Conservation (phyloP, 2,797 vertebrate species). For the Selene dorsalis region DNA sequence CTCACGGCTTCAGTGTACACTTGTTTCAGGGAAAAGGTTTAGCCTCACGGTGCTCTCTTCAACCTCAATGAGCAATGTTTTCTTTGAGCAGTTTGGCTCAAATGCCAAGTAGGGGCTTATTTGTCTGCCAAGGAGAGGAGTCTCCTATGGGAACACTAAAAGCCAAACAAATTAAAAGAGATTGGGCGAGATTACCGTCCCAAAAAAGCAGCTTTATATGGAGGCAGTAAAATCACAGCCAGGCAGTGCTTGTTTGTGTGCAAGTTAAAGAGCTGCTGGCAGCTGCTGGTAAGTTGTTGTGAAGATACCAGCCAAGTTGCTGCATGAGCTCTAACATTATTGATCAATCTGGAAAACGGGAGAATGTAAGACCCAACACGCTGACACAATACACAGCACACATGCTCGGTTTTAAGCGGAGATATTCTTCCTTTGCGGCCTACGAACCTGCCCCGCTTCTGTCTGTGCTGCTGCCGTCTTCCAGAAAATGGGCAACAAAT, state of each 20-base stretch:
- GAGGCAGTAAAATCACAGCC: constrained; percentile 53
- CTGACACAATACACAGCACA: not conserved
- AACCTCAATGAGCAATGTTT: constrained; percentile 50
- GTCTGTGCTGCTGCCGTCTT: not conserved
- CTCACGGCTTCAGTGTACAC: not conserved
- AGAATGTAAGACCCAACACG: not conserved
- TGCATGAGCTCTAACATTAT: constrained; percentile 46
- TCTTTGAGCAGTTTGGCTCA: constrained; percentile 58
- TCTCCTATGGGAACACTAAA: constrained; percentile 64
- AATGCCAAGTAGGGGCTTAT: constrained; percentile 35
- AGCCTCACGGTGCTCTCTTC: constrained; percentile 15
- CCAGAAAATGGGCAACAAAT: not conserved
- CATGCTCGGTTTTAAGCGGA: not conserved
- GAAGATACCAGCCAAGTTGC: constrained; percentile 44
- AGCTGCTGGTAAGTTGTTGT: constrained; percentile 48
- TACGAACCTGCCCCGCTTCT: not conserved
- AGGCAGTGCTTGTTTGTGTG: constrained; percentile 58
- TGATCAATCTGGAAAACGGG: constrained; percentile 45
- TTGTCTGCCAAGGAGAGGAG: constrained; percentile 67
- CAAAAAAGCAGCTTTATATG: constrained; percentile 60
- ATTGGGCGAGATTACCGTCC: constrained; percentile 58
- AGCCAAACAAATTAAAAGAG: constrained; percentile 74
- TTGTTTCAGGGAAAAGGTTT: constrained; percentile 54
- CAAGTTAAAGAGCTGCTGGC: constrained; percentile 52
- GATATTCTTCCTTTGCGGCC: not conserved